Conservation (phyloP, 2,888 invertebrate species). For the Trissolcus brochymenae region DNA sequence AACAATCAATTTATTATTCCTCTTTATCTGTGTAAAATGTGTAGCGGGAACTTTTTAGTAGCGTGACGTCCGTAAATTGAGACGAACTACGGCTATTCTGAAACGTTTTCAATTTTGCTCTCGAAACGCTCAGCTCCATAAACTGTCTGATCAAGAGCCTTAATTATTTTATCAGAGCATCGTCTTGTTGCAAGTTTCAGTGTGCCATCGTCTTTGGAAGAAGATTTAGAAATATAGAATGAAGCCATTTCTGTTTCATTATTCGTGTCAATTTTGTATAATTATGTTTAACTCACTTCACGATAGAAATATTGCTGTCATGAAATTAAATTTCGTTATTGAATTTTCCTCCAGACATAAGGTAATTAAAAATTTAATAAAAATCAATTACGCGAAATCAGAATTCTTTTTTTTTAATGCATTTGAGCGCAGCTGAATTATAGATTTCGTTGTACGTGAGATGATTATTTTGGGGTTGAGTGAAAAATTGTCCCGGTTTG, state of each 20-base stretch:
- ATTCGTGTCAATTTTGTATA: not conserved
- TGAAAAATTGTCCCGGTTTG: conserved; percentile 18
- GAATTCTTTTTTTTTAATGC: too few species aligned
- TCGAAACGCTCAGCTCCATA: conserved; percentile 57
- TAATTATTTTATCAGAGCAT: conserved; percentile 61
- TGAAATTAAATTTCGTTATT: too few species aligned
- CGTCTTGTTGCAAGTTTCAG: conserved; percentile 30
- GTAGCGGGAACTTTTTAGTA: not conserved
- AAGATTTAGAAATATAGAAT: conserved; percentile 26
- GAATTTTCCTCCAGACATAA: too few species aligned
- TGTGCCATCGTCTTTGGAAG: conserved; percentile 30
- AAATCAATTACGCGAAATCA: too few species aligned
- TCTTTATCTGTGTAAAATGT: too few species aligned
- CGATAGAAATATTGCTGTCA: too few species aligned
- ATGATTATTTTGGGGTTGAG: conserved; percentile 5
- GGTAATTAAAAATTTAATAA: too few species aligned
- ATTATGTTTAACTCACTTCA: too few species aligned
- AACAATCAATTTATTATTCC: too few species aligned
- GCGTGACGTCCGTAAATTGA: not conserved
- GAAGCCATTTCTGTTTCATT: conserved; percentile 1
- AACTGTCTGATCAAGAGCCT: conserved; percentile 61
- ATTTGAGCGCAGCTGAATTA: too few species aligned
- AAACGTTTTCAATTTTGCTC: conserved; percentile 29
- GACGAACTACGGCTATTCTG: conserved; percentile 3
- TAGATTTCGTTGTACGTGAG: not conserved